phyloP scores from a whole-genome alignment of 1,140 invertebrate genomes.

The Drosophila pruinosa region DNA sequence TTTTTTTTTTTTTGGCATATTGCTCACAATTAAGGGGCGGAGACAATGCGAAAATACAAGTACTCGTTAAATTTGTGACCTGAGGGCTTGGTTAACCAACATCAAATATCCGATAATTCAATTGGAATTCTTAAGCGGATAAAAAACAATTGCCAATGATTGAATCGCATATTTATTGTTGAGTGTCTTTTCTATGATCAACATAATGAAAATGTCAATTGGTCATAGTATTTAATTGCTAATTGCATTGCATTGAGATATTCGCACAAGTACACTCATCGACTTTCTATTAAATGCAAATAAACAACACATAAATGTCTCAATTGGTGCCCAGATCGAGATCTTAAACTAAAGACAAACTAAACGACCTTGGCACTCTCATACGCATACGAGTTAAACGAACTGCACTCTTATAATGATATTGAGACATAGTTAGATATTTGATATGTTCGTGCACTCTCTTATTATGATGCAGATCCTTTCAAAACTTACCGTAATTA shows the following conservation, averaged over 20 bases:
- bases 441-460: not conserved
- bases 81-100: constrained; percentile 65
- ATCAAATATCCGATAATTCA: constrained; percentile 53
- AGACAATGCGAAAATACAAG: constrained; percentile 42
- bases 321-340: constrained; percentile 33
- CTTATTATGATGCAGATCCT: not conserved
- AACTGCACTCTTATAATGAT: constrained; percentile 10
- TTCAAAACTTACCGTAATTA: constrained; percentile 64
- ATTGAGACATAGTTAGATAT: not conserved
- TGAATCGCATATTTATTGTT: constrained; percentile 62
- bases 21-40: constrained; percentile 31
- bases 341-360: constrained; percentile 54
- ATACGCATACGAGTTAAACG: constrained; percentile 15
- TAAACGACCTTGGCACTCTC: constrained; percentile 58
- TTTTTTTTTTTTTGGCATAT: constrained; percentile 9
- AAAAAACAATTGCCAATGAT: constrained; percentile 61
- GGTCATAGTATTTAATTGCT: constrained; percentile 61
- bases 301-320: constrained; percentile 44
- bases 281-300: constrained; percentile 77
- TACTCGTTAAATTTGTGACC: constrained; percentile 63
- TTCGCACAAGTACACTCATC: constrained; percentile 20
- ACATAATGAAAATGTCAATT: constrained; percentile 62
- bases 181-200: constrained; percentile 1
- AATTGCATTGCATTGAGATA: constrained; percentile 64
- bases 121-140: constrained; percentile 59